Evolutionary conservation across 2,797 vertebrate species (phyloP).

Genomic region (Sebastes alutus): DNA sequence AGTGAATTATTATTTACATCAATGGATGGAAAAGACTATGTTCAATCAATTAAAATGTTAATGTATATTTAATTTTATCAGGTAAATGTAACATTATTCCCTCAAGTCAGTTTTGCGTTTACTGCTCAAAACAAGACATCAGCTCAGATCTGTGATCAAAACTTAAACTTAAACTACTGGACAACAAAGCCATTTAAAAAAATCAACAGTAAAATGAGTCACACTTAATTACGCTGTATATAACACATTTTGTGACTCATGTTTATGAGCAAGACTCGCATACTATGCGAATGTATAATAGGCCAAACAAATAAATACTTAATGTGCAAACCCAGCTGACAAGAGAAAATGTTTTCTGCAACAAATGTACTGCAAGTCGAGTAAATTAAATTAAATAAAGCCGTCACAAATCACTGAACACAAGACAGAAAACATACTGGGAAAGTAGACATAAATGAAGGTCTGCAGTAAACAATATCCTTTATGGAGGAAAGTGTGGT

Average conservation of each 20-base stretch:
- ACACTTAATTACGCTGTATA: not conserved
- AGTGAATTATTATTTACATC: not conserved
- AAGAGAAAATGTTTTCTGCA: not conserved
- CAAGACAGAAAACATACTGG: not conserved
- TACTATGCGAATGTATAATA: not conserved
- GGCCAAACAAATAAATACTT: not conserved
- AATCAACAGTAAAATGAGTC: not conserved
- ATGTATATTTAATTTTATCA: not conserved
- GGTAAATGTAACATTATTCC: not conserved
- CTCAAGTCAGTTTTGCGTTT: not conserved
- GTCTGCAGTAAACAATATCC: not conserved
- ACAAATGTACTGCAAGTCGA: not conserved
- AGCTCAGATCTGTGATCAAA: not conserved
- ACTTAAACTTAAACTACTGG: not conserved
- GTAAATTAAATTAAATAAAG: not conserved
- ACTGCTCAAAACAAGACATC: not conserved
- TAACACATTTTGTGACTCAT: not conserved
- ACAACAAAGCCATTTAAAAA: not conserved
- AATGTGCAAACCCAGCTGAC: not conserved
- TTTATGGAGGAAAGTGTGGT: not conserved
- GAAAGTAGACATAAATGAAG: not conserved
- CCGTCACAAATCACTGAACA: not conserved
- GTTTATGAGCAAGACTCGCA: not conserved
- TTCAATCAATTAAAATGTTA: not conserved
- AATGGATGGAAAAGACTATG: not conserved